Evolutionary conservation across 2,797 vertebrate species (phyloP).

Genomic region (Heliangelus exortis): DNA sequence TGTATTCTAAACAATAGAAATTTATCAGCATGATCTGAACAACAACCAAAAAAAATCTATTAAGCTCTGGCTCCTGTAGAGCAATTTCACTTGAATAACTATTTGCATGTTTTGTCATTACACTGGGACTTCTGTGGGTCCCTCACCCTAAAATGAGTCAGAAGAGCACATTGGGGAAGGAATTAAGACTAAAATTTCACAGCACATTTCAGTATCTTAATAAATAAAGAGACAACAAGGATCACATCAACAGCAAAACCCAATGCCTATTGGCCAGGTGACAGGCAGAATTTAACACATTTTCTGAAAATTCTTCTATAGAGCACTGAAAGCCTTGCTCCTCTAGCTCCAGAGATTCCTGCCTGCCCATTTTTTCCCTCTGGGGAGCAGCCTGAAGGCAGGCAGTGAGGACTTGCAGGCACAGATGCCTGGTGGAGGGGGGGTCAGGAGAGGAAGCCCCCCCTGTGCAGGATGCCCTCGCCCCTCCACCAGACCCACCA

Average conservation of each 20-base stretch:
- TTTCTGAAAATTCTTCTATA: background rate
- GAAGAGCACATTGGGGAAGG: background rate
- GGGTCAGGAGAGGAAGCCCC: background rate
- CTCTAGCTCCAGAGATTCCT: background rate
- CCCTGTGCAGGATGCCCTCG: background rate
- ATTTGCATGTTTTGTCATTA: slow-evolving; percentile 16
- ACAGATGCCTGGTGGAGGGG: background rate
- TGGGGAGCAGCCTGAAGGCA: background rate
- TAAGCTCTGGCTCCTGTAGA: slow-evolving; percentile 2
- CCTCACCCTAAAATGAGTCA: background rate
- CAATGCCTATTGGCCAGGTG: fast-evolving
- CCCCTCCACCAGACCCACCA: background rate
- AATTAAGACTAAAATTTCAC: background rate
- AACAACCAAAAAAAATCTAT: background rate
- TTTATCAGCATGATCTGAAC: background rate
- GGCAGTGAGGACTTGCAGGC: background rate
- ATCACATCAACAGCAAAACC: background rate
- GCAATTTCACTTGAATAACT: background rate
- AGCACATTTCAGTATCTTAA: background rate
- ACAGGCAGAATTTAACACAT: fast-evolving
- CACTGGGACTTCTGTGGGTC: background rate
- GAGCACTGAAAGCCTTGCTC: background rate
- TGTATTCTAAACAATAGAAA: slow-evolving; percentile 12
- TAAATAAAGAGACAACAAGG: background rate
- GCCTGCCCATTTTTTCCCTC: fast-evolving